Evolutionary conservation across 2,113 vertebrate species (phyloP), one percentile per base, ranked within the genome.

Genomic region (Toxostoma redivivum): DNA sequence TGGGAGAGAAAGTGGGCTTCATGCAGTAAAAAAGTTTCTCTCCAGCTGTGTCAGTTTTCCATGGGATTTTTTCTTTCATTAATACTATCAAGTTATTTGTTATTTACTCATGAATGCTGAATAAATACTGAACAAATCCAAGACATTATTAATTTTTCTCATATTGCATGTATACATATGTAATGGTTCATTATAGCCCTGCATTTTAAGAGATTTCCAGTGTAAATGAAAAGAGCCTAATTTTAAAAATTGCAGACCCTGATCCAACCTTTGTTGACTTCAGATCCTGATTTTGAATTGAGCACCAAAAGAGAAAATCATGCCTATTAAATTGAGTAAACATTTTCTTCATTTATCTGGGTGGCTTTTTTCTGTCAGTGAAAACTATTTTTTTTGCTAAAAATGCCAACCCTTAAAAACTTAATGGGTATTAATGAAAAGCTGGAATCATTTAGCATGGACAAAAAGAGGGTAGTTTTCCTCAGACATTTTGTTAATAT

Each of bases 351-450:
- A 72, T 96, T 95, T 92, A 60, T 88, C 85, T 64, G 56, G 10
- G 57, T 92, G 82, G 48, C 56, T 93, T 90, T 97, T 92, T 93
- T 70, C 47, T 94, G 71, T 77, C 90, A 86, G 42, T 44, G 66
- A 90, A 94, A 96, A 92, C 82, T 81, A 24, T 38, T 92, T 92
- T 92, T 78, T 91, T 81, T 87, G 51, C 71, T 92, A 74, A 90
- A 94, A 93, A 77, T 88, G 56, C 67, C 82, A 94, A 10, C 48
- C 67, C 60, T 88, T 86, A 86, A 81, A 96, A 96, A 72, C 81
- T 58, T 95, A 96, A 86, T 95, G 81, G 88, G 84, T 91, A 91
- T 95, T 95, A 95, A 91, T 94, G 94, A 91, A 97, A 82, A 95
- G 56, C 53, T 94, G 62, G 64, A 96, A 84, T 94, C 81, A 86